phyloP scores from a whole-genome alignment of 92 coral and sea anemone species.

The Metridium senile region DNA sequence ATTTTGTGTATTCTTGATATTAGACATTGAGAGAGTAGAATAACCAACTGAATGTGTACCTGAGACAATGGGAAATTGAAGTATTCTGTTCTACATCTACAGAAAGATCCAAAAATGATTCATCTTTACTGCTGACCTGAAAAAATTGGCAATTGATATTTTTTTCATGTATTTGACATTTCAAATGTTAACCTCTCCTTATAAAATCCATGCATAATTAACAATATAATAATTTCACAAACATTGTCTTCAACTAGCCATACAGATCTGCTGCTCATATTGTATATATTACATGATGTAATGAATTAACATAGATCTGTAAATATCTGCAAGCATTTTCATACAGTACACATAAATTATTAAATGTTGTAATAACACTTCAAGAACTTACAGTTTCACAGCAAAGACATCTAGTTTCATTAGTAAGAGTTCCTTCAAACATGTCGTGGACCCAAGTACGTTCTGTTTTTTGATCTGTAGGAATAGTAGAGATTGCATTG shows the following conservation, averaged over 20 bases:
- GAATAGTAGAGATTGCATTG: conserved; percentile 16
- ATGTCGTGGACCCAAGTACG: conserved; percentile 99
- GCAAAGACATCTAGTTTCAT: conserved; percentile 96
- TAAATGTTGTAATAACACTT: too few relatives aligned
- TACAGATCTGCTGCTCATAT: too few relatives aligned
- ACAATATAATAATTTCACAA: too few relatives aligned
- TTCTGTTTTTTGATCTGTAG: conserved; percentile 49
- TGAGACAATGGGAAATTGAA: conserved; percentile 94
- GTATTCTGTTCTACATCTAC: conserved; percentile 99
- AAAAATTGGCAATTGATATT: conserved; percentile 4
- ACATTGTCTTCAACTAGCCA: too few relatives aligned
- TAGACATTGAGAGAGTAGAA: too few relatives aligned
- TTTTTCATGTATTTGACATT: background rate
- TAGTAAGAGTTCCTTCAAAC: conserved; percentile 97
- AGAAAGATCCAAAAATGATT: conserved; percentile 93
- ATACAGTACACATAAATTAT: too few relatives aligned
- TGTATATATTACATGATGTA: too few relatives aligned
- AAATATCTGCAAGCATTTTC: too few relatives aligned
- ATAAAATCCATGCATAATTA: too few relatives aligned
- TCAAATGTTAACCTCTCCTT: too few relatives aligned
- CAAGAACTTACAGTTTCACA: conserved; percentile 88
- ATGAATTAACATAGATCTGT: too few relatives aligned
- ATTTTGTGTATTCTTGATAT: too few relatives aligned
- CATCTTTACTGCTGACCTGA: conserved; percentile 99
- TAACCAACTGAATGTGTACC: conserved; percentile 51